Percentiles rank a stretch among this genome's conserved stretches.
Evolutionary conservation across 2,888 invertebrate genomes (phyloP).

Genomic region (Thereva nobilitata): DNA sequence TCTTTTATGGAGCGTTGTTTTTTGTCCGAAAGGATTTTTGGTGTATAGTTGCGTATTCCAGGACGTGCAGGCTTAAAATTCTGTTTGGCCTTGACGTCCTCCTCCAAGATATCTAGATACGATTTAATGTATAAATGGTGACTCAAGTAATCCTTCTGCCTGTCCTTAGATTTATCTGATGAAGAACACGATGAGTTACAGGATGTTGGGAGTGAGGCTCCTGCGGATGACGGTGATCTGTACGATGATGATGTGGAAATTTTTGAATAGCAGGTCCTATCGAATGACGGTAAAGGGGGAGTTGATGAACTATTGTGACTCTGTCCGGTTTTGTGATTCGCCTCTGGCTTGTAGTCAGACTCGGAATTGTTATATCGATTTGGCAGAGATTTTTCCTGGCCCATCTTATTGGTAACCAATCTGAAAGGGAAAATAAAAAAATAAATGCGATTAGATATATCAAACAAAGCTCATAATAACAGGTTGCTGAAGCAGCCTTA

Average conservation of each 20-base stretch:
- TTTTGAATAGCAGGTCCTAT: slow-evolving; percentile 44
- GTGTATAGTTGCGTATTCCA: slow-evolving; percentile 73
- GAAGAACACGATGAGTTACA: slow-evolving; percentile 55
- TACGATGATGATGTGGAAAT: slow-evolving; percentile 51
- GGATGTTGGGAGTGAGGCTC: slow-evolving; percentile 54
- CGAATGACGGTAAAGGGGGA: slow-evolving; percentile 23
- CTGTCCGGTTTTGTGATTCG: slow-evolving; percentile 38
- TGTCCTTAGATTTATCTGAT: slow-evolving; percentile 51
- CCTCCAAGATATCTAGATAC: slow-evolving; percentile 61
- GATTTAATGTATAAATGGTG: slow-evolving; percentile 64
- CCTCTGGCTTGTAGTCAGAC: slow-evolving; percentile 43
- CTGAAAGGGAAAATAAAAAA: slow-evolving; percentile 45
- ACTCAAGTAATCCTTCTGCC: slow-evolving; percentile 60
- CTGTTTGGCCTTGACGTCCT: slow-evolving; percentile 59
- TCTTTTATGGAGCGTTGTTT: slow-evolving; percentile 58
- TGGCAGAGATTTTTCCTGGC: slow-evolving; percentile 59
- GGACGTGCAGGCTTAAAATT: slow-evolving; percentile 61
- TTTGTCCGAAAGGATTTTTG: slow-evolving; percentile 67
- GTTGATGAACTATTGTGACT: slow-evolving; percentile 22
- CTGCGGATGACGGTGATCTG: slow-evolving; percentile 52
- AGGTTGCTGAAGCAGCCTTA: too few species aligned
- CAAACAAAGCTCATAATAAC: too few species aligned
- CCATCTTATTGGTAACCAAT: slow-evolving; percentile 55
- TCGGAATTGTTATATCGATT: slow-evolving; percentile 34
- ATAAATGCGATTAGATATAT: slow-evolving; percentile 1